These are phyloP conservation scores for Macropis europaea DNA, from an alignment of 2,888 invertebrate genomes.

Conservation along the genomic window DNA sequence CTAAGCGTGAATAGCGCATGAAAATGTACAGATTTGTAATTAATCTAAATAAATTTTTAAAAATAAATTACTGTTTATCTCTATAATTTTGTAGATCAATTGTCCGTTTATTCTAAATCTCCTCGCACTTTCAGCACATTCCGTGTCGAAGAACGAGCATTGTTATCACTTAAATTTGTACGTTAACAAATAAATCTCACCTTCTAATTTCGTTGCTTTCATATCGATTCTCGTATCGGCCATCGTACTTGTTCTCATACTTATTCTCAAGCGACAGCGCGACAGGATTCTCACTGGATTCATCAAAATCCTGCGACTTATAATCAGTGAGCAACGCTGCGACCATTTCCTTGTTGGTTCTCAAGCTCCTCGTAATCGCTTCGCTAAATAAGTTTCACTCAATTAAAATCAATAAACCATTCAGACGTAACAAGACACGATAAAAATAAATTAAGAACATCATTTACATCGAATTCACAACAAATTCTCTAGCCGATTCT, in stretches of 20 bases:
- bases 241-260: slow-evolving; percentile 64
- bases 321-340: slow-evolving; percentile 87
- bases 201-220: slow-evolving; percentile 77
- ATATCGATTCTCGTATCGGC: slow-evolving; percentile 66
- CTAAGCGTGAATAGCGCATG: no score
- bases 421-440: slow-evolving; percentile 4
- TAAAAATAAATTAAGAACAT: neutral
- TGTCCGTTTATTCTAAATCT: no score
- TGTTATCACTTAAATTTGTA: neutral
- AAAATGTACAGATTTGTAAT: no score
- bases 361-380: slow-evolving; percentile 85
- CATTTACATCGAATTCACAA: neutral
- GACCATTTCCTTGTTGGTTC: slow-evolving; percentile 86
- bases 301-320: slow-evolving; percentile 82
- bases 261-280: slow-evolving; percentile 63
- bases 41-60: no score
- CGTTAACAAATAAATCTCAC: slow-evolving; percentile 49
- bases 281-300: slow-evolving; percentile 82
- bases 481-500: neutral
- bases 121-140: neutral
- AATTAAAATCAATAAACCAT: neutral
- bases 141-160: neutral
- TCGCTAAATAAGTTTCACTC: slow-evolving; percentile 80
- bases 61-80: no score
- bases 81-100: no score